Percentiles rank a stretch among this genome's conserved stretches.
Conservation (phyloP, 2,113 vertebrate species). For the western clawed frog (Xenopus tropicalis) region UCB_Xtro_10.0 CM004444.2:96768501-96769000, state of each 20-base stretch:
- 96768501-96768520: background rate
- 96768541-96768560: too few relatives aligned
- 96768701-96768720: background rate
- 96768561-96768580: background rate
- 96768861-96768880: background rate
- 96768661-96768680: background rate
- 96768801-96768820: too few relatives aligned
- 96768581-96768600: background rate
- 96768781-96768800: background rate
- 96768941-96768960: too few relatives aligned
- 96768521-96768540: background rate
- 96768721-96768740: background rate
- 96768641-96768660: background rate
- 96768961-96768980: too few relatives aligned
- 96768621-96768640: background rate
- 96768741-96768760: background rate
- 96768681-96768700: background rate
- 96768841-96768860: background rate
- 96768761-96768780: background rate
- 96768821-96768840: background rate
- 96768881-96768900: background rate
- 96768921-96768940: background rate
- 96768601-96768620: constrained; percentile 2
- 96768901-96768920: background rate
- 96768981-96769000: too few relatives aligned